phyloP scores from a whole-genome alignment of 2,888 invertebrate species.

The Encarsia formosa region DNA sequence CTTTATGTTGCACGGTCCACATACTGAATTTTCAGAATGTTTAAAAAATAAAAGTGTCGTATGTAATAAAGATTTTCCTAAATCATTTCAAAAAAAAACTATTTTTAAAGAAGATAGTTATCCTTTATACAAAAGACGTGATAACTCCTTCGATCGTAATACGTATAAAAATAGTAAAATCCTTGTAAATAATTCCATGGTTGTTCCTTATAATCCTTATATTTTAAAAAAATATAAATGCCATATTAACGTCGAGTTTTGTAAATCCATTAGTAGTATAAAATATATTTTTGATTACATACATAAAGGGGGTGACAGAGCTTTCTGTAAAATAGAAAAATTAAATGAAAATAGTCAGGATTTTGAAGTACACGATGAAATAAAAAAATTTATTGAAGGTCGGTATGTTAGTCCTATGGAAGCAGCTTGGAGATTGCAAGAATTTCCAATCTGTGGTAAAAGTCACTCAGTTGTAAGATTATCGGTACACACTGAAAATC shows the following conservation, averaged over 20 bases:
- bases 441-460: slow-evolving; percentile 23
- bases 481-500: slow-evolving; percentile 13
- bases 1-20: not conserved
- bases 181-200: slow-evolving; percentile 21
- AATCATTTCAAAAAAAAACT: not conserved
- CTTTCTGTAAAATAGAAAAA: no score
- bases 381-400: slow-evolving; percentile 10
- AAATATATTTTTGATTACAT: no score
- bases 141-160: not conserved
- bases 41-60: not conserved
- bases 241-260: slow-evolving; percentile 29
- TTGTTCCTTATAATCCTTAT: slow-evolving; percentile 20
- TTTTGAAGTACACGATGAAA: not conserved
- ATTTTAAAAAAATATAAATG: slow-evolving; percentile 23
- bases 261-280: slow-evolving; percentile 24
- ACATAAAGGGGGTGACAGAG: no score
- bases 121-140: not conserved
- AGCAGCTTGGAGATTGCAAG: slow-evolving; percentile 27
- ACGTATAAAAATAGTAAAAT: not conserved
- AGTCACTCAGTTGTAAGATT: slow-evolving; percentile 22
- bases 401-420: slow-evolving; percentile 25
- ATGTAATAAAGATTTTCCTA: not conserved
- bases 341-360: slow-evolving; percentile 3
- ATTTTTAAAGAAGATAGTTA: not conserved
- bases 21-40: not conserved